These are phyloP conservation scores for Laterallus jamaicensis DNA, from an alignment of 2,113 vertebrate species.

Conservation along the genomic window DNA sequence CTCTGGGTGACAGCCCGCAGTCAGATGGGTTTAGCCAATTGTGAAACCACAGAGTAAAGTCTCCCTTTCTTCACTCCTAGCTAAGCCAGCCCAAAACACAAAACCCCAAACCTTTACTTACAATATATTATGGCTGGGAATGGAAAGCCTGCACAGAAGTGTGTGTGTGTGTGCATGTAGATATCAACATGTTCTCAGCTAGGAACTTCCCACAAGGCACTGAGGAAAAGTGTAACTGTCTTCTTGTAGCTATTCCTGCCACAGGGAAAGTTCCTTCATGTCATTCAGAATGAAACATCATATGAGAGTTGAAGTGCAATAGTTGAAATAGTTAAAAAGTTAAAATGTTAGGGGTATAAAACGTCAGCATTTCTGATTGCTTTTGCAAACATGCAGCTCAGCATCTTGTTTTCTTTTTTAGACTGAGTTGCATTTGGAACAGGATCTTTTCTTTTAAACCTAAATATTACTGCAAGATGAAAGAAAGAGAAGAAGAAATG, in stretches of 20 bases:
- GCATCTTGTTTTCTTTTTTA: neutral
- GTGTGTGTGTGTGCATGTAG: neutral
- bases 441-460: neutral
- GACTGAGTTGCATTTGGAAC: neutral
- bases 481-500: neutral
- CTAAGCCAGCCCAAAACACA: slow-evolving; percentile 6
- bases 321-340: neutral
- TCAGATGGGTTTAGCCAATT: neutral
- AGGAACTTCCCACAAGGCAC: neutral
- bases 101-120: slow-evolving; percentile 24
- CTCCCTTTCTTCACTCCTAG: slow-evolving; percentile 28
- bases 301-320: neutral
- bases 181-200: neutral
- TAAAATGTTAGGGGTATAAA: neutral
- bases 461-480: neutral
- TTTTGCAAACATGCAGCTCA: neutral
- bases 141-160: neutral
- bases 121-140: neutral
- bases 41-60: slow-evolving; percentile 26
- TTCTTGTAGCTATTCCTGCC: neutral
- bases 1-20: neutral
- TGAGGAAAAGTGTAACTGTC: neutral
- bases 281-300: neutral
- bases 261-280: neutral
- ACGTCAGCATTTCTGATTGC: neutral